These are phyloP conservation scores for Thermophis baileyi DNA, from an alignment of 2,113 vertebrate genomes.

Conservation along the genomic window DNA sequence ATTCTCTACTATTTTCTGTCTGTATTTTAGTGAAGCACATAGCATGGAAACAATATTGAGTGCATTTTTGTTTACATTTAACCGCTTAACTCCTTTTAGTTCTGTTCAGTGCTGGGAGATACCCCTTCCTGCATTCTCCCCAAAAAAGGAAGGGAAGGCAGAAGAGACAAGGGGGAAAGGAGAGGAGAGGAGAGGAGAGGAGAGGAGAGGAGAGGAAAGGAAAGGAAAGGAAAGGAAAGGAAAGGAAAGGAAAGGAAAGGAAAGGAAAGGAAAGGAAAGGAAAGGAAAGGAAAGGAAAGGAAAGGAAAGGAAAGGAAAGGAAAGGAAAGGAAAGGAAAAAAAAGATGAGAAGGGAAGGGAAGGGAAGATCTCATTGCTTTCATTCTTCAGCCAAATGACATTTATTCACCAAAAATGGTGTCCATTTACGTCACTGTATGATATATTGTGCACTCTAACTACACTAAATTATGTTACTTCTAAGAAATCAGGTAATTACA, in stretches of 20 bases:
- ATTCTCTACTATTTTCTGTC: neutral
- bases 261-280: no score
- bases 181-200: neutral
- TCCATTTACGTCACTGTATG: conserved; percentile 19
- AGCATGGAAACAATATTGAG: neutral
- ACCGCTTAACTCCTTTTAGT: neutral
- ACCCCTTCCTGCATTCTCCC: neutral
- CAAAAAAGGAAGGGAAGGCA: neutral
- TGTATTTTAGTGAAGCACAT: neutral
- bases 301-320: no score
- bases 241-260: no score
- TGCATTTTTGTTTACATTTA: neutral
- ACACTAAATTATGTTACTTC: conserved; percentile 34
- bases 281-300: no score
- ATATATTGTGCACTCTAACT: conserved; percentile 20
- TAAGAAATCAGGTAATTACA: conserved; percentile 54
- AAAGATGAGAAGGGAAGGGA: no score
- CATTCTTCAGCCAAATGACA: neutral
- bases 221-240: no score
- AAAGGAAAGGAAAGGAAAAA: no score
- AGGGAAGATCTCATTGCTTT: neutral
- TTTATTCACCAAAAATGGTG: neutral
- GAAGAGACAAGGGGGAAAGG: neutral
- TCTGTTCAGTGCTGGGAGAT: neutral
- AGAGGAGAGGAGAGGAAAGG: neutral